Percentiles rank a stretch among this genome's conserved stretches.
Evolutionary conservation across 2,888 invertebrate species (phyloP).

Genomic region (Pseudococcus viburni): DNA sequence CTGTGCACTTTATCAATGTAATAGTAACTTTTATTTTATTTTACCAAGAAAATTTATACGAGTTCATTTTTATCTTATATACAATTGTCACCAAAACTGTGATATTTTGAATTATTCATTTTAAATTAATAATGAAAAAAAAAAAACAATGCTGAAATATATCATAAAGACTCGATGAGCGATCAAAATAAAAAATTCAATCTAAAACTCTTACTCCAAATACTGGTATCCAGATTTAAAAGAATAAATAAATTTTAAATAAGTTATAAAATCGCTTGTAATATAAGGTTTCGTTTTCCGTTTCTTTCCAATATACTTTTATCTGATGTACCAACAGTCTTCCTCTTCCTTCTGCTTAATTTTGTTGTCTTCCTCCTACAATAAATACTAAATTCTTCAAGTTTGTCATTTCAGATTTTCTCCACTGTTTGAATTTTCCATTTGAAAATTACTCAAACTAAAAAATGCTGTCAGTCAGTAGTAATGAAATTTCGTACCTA

Average conservation of each 20-base stretch:
- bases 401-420: no score
- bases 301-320: no score
- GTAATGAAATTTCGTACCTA: no score
- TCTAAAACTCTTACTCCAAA: not conserved
- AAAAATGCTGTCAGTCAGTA: no score
- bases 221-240: not conserved
- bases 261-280: not conserved
- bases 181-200: slow-evolving; percentile 14
- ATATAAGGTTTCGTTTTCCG: not conserved
- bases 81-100: slow-evolving; percentile 48
- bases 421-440: no score
- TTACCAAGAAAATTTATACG: not conserved
- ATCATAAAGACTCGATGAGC: slow-evolving; percentile 24
- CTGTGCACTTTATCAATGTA: not conserved
- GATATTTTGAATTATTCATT: slow-evolving; percentile 45
- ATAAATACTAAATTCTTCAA: no score
- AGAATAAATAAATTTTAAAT: not conserved
- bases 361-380: no score
- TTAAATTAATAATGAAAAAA: not conserved
- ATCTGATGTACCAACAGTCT: no score
- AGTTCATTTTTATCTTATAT: slow-evolving; percentile 32
- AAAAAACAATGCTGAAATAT: not conserved
- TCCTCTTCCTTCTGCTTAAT: no score
- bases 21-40: slow-evolving; percentile 12
- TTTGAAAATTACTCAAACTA: not conserved